Evolutionary conservation across 2,113 vertebrate species (phyloP), one percentile per base, ranked within the genome.

Genomic region (Miniopterus natalensis): DNA sequence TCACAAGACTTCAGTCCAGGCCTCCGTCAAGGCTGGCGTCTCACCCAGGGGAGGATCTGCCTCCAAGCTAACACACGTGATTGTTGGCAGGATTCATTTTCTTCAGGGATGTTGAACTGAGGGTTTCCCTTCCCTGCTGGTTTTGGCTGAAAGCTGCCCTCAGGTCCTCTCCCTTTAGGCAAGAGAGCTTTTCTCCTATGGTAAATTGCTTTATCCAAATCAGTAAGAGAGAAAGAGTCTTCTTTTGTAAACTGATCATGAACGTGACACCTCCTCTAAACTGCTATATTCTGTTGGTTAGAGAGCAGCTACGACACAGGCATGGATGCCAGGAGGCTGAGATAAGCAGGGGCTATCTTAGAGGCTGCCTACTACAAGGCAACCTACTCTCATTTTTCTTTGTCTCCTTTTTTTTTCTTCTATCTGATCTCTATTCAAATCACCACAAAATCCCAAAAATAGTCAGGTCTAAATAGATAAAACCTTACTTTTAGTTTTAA

Each of bases 381-480:
- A 11, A 77, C 66, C 79, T 36, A 45, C 21, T 90, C 96, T 49
- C n/a, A 20, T 63, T 65, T 65, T 42, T 59, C 53, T 84, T 14
- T 57, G 20, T 36, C 74, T 57, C 53, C 31, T 61, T 12, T 55
- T 9, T 9, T 70, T 74, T 88, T 79, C 18, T 68, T 4, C 45
- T 66, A 11, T 25, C 27, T 95, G 29, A 12, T 53, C 15, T 83
- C 55, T 55, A 61, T 70, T 84, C 27, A 83, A 27, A 73, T 89
- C 49, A 95, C 17, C 17, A 87, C 18, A 74, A 71, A 75, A 90
- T 49, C 86, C 36, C 47, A 49, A 91, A 91, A 71, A 36, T 27
- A 79, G 31, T 71, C 45, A 66, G 8, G 42, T 77, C 31, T 88
- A 79, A 84, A 61, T 31, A 42, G 36, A 73, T n/a, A 75, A 93